Conservation (phyloP, 1,140 invertebrate species). For the Drosophila sulfurigaster region DNA sequence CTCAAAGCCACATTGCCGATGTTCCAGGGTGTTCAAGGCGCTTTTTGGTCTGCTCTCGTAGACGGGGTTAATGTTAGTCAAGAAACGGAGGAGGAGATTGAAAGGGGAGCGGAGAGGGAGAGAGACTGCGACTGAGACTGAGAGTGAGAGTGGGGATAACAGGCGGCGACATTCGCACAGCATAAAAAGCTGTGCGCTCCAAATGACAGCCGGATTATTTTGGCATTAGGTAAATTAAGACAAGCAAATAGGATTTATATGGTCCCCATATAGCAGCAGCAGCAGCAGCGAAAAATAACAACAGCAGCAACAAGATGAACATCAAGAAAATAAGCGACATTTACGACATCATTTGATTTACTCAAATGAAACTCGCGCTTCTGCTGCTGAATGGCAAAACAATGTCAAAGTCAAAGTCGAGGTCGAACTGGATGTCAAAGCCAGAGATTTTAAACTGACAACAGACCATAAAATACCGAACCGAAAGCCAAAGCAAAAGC, state of each 20-base stretch:
- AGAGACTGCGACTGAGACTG: too few relatives aligned
- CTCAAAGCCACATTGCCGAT: constrained; percentile 30
- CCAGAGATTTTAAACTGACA: constrained; percentile 69
- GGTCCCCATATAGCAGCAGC: constrained; percentile 6
- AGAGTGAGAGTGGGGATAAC: constrained; percentile 3
- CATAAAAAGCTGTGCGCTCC: constrained; percentile 41
- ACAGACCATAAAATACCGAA: constrained; percentile 54
- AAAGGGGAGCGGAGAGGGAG: too few relatives aligned
- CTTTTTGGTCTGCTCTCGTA: too few relatives aligned
- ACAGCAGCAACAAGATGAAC: constrained; percentile 1
- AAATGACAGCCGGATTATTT: constrained; percentile 49
- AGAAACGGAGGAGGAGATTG: neutral
- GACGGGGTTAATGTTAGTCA: constrained; percentile 5
- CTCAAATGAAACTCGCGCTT: constrained; percentile 53
- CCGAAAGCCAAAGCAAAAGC: constrained; percentile 24
- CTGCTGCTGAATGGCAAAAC: constrained; percentile 12
- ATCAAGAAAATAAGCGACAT: constrained; percentile 35
- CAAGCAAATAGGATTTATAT: constrained; percentile 78
- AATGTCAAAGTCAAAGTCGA: constrained; percentile 52
- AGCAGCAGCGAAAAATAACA: constrained; percentile 2
- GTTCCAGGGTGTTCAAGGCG: neutral
- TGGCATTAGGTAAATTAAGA: constrained; percentile 72
- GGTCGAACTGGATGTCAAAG: constrained; percentile 25
- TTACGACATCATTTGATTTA: constrained; percentile 80
- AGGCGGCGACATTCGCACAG: constrained; percentile 47